Conservation (phyloP, 2,797 vertebrate species). For the Anisognathus igniventris region DNA sequence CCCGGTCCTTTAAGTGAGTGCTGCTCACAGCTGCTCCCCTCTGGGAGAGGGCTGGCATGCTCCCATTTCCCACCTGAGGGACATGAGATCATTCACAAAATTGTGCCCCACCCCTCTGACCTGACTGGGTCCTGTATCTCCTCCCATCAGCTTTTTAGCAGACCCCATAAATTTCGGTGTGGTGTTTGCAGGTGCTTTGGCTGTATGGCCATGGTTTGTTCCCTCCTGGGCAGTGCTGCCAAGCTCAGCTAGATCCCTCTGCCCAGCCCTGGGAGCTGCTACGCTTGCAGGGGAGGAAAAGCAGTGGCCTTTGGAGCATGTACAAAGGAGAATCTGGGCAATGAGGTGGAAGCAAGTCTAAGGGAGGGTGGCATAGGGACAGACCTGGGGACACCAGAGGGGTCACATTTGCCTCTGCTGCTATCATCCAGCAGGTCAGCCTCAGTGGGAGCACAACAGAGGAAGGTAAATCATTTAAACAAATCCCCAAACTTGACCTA, state of each 20-base stretch:
- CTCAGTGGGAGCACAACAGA: background rate
- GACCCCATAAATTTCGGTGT: background rate
- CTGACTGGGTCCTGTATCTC: background rate
- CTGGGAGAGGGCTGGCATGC: background rate
- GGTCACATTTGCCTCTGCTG: background rate
- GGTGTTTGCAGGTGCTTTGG: background rate
- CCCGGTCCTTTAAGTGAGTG: background rate
- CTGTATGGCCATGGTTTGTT: too few relatives aligned
- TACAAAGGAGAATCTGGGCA: background rate
- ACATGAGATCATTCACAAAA: background rate
- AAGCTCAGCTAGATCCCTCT: background rate
- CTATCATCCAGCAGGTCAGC: background rate
- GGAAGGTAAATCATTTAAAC: background rate
- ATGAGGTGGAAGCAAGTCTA: background rate
- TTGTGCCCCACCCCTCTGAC: background rate
- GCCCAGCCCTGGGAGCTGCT: background rate
- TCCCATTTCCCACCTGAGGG: background rate
- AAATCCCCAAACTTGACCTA: background rate
- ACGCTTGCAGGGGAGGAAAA: background rate
- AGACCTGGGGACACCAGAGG: background rate
- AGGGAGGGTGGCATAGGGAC: background rate
- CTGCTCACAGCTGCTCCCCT: background rate
- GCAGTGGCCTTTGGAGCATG: background rate
- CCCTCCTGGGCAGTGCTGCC: background rate
- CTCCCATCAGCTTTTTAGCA: background rate